phyloP scores from a whole-genome alignment of 2,797 vertebrate species.

The Gymnoscopelus microlampas region DNA sequence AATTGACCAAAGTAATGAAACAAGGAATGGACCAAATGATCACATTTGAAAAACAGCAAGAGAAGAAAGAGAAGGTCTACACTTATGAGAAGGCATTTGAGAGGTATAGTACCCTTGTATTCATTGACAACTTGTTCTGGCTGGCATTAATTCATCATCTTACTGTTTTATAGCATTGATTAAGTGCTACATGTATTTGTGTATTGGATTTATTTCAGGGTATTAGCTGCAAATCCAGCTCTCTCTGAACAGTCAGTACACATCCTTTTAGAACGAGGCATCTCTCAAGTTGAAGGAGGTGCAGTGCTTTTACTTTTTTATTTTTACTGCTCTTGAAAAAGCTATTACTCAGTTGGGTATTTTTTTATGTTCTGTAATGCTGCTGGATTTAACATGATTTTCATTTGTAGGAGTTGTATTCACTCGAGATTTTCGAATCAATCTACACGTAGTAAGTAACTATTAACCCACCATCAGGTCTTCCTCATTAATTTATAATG shows the following conservation, averaged over 20 bases:
- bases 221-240: conserved; percentile 78
- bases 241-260: conserved; percentile 79
- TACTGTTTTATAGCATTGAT: too few species aligned
- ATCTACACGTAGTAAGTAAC: conserved; percentile 77
- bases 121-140: too few species aligned
- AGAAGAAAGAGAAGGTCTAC: conserved; percentile 68
- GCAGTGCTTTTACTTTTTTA: conserved; percentile 10
- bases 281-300: conserved; percentile 84
- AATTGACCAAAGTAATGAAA: conserved; percentile 61
- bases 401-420: conserved; percentile 83
- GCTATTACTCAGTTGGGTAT: too few species aligned
- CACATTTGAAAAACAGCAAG: conserved; percentile 75
- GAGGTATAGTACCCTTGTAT: conserved; percentile 71
- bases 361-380: too few species aligned
- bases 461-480: not conserved
- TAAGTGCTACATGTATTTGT: not conserved
- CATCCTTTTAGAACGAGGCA: conserved; percentile 86
- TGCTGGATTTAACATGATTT: conserved; percentile 14
- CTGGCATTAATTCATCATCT: too few species aligned
- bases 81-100: conserved; percentile 81
- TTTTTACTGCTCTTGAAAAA: too few species aligned
- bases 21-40: conserved; percentile 77
- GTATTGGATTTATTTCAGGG: conserved; percentile 66
- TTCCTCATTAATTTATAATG: not conserved
- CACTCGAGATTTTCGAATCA: conserved; percentile 86